Percentiles rank a stretch among this genome's conserved stretches.
Evolutionary conservation across 1,140 invertebrate genomes (phyloP).

Genomic region (Maconellicoccus hirsutus): DNA sequence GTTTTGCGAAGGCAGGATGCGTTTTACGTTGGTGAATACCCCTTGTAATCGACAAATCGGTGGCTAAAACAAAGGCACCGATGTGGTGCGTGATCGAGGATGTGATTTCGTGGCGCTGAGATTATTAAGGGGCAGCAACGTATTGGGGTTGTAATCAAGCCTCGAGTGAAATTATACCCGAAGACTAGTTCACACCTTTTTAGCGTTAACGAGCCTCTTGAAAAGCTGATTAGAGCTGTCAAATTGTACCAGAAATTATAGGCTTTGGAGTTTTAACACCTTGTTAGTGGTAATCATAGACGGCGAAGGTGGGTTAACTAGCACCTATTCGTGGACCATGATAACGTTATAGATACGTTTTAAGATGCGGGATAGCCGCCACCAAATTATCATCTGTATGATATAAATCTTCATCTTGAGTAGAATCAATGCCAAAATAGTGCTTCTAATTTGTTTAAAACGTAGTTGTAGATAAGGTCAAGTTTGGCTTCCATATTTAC

Average conservation of each 20-base stretch:
- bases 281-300: background rate
- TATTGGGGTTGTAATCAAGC: background rate
- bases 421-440: too few species aligned
- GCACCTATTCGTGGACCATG: too few species aligned
- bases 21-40: background rate
- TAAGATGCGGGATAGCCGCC: background rate
- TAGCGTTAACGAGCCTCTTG: background rate
- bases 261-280: background rate
- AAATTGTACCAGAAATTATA: background rate
- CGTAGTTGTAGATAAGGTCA: too few species aligned
- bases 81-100: background rate
- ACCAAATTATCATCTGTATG: background rate
- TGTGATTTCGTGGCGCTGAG: background rate
- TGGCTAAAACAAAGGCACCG: background rate
- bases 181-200: background rate
- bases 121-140: background rate
- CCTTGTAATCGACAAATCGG: background rate
- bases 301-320: too few species aligned
- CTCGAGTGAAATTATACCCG: background rate
- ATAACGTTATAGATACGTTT: too few species aligned
- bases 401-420: background rate
- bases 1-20: too few species aligned
- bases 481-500: too few species aligned
- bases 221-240: constrained; percentile 3
- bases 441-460: too few species aligned